Evolutionary conservation across 1,140 invertebrate genomes (phyloP), one percentile per base, ranked within the genome.

Genomic region (Hyles euphorbiae): DNA sequence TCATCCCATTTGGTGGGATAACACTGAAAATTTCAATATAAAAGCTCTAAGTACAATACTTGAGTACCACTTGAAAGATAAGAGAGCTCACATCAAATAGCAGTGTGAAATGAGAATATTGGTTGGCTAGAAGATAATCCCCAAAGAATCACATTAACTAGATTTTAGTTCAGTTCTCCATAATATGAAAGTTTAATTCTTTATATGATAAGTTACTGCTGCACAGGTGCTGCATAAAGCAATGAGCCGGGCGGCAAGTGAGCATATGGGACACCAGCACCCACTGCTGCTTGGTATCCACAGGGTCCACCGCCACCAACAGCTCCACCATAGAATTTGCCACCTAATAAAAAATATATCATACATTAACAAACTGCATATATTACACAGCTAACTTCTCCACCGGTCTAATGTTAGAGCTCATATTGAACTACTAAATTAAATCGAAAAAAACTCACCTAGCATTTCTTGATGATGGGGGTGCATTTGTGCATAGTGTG

Each of bases 201-300:
- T 64, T 44, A 52, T 10, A 34, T 52, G 50, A 7, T 34, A 5
- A 45, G 56, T 83, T 89, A 90, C 76, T 90, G 89, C 67, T 90
- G 89, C 7, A 90, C 87, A 33, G 89, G 88, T 8, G 89, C 82
- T 7, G 88, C 84, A 56, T 90, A 89, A 10, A 90, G 72, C 61
- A 90, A 63, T 4, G 83, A 81, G 51, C 88, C 88, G 9, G 87
- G 81, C 4, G 87, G 87, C 62, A 88, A 68, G 70, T 90, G 86
- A 2, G 87, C 74, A 72, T 86, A 89, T 9, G 85, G 81, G 51
- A 85, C 81, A 50, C 83, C 78, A 0, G 74, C 82, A 47, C 83
- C 83, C 11, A 85, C 83, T 0, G 87, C 80, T 12, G 89, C 86
- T 65, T 90, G 88, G 67, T 90, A 90, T 34, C 88, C 87, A 61